These are phyloP conservation scores for Actinia equina DNA, from an alignment of 64 coral and sea anemone genomes.

Conservation along the genomic window DNA sequence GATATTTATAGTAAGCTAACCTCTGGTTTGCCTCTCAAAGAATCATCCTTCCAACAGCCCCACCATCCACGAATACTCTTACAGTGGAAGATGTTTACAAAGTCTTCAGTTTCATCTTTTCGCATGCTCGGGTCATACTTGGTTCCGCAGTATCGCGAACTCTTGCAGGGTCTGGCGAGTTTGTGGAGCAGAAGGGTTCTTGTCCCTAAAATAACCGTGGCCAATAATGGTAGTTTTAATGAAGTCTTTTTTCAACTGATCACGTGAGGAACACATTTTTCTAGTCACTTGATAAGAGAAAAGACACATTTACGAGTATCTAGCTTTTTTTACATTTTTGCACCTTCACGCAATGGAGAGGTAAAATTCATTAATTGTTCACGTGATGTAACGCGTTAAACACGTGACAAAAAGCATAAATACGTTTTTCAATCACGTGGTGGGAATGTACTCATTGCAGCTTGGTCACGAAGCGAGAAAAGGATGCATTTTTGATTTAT, in stretches of 20 bases:
- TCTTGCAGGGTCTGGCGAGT: conserved; percentile 68
- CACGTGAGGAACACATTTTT: too few relatives aligned
- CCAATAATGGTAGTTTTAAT: too few relatives aligned
- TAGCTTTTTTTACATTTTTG: background rate
- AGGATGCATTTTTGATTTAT: too few relatives aligned
- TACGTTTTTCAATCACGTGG: too few relatives aligned
- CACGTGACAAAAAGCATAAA: too few relatives aligned
- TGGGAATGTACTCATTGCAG: too few relatives aligned
- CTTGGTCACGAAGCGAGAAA: too few relatives aligned
- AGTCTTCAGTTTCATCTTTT: conserved; percentile 26
- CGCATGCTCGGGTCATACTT: conserved; percentile 56
- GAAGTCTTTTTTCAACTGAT: too few relatives aligned
- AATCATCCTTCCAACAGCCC: conserved; percentile 45
- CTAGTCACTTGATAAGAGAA: too few relatives aligned
- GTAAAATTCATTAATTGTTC: background rate
- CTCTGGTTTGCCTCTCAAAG: conserved; percentile 8
- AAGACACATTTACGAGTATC: too few relatives aligned
- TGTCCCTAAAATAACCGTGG: conserved; percentile 32
- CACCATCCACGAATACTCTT: conserved; percentile 60
- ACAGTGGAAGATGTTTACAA: conserved; percentile 7
- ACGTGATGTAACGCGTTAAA: too few relatives aligned
- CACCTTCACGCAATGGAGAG: background rate
- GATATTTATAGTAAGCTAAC: background rate
- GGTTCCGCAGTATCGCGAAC: conserved; percentile 51
- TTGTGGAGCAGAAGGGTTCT: conserved; percentile 52